These are phyloP conservation scores for Rhimphoctona megacephalus DNA, from an alignment of 2,888 invertebrate species.

Conservation along the genomic window DNA sequence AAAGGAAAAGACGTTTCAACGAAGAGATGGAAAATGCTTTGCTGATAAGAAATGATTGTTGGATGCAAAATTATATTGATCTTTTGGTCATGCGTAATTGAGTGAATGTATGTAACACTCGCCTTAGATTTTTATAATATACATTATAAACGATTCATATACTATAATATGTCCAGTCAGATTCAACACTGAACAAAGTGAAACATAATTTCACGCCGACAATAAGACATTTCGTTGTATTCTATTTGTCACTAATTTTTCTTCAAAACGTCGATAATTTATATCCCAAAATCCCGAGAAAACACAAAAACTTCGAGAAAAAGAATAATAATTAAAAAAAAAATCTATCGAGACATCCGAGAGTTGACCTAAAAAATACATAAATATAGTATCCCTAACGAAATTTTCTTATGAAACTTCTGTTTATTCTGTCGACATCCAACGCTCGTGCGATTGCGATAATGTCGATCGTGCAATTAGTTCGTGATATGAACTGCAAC, in stretches of 20 bases:
- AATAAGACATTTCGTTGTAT: not conserved
- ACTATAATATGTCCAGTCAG: not conserved
- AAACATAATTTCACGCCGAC: not conserved
- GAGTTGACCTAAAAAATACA: slow-evolving; percentile 40
- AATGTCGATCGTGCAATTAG: slow-evolving; percentile 29
- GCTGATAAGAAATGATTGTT: slow-evolving; percentile 20
- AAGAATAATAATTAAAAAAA: not conserved
- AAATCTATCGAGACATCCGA: slow-evolving; percentile 7
- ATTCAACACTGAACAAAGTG: not conserved
- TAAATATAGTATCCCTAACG: slow-evolving; percentile 7
- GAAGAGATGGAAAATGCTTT: slow-evolving; percentile 5
- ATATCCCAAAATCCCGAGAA: not conserved
- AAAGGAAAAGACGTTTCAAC: not conserved
- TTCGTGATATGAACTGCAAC: slow-evolving; percentile 29
- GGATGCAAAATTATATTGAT: not conserved
- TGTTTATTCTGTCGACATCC: slow-evolving; percentile 64
- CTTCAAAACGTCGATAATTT: not conserved
- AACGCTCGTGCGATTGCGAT: slow-evolving; percentile 39
- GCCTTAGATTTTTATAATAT: not conserved
- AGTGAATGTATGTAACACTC: not conserved
- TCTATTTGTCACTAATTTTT: not conserved
- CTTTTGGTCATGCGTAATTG: not conserved
- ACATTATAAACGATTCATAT: too few relatives aligned
- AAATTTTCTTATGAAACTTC: slow-evolving; percentile 60
- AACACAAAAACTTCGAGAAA: not conserved